Percentiles rank a stretch among this genome's conserved stretches.
Evolutionary conservation across 37 sponge, comb jelly and placozoan species (phyloP).

Genomic region (Hexactinellida sp.): DNA sequence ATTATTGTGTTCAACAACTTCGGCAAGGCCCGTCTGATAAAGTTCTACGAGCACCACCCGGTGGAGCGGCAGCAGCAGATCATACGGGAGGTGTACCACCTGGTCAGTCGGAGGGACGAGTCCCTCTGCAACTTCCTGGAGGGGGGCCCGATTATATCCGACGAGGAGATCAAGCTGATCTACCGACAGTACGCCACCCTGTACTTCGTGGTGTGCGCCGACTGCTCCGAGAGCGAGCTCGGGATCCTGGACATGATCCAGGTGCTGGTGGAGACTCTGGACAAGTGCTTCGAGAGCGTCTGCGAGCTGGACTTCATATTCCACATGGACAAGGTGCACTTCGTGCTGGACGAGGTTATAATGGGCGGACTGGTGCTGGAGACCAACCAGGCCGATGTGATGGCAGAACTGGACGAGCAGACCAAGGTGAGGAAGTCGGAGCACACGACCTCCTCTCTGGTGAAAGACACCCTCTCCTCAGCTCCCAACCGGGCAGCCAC

Average conservation of each 20-base stretch:
- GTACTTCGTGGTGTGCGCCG: slow-evolving; percentile 99
- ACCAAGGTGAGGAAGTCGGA: slow-evolving; percentile 84
- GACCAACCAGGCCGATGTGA: slow-evolving; percentile 86
- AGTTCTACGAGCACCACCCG: slow-evolving; percentile 75
- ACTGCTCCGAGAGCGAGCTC: slow-evolving; percentile 90
- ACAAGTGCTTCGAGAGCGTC: slow-evolving; percentile 98
- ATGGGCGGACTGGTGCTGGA: slow-evolving; percentile 99
- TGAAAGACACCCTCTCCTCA: slow-evolving; percentile 62
- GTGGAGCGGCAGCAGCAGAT: slow-evolving; percentile 93
- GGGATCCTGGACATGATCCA: slow-evolving; percentile 93
- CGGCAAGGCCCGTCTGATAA: slow-evolving; percentile 86
- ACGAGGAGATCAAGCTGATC: slow-evolving; percentile 70
- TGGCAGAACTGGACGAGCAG: slow-evolving; percentile 80
- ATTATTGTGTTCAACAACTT: slow-evolving; percentile 96
- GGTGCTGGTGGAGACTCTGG: slow-evolving; percentile 98
- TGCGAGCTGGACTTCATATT: slow-evolving; percentile 99
- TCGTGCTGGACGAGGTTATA: slow-evolving; percentile 85
- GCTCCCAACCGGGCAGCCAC: slow-evolving; percentile 80
- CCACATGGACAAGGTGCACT: slow-evolving; percentile 84
- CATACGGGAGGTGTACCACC: slow-evolving; percentile 79
- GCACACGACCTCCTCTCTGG: slow-evolving; percentile 31
- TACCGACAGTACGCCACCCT: slow-evolving; percentile 98
- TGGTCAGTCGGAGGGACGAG: slow-evolving; percentile 82
- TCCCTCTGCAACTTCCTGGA: slow-evolving; percentile 94
- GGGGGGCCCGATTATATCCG: slow-evolving; percentile 56